phyloP scores from a whole-genome alignment of 2,113 vertebrate genomes.

The Gallinago paraguaiae region DNA sequence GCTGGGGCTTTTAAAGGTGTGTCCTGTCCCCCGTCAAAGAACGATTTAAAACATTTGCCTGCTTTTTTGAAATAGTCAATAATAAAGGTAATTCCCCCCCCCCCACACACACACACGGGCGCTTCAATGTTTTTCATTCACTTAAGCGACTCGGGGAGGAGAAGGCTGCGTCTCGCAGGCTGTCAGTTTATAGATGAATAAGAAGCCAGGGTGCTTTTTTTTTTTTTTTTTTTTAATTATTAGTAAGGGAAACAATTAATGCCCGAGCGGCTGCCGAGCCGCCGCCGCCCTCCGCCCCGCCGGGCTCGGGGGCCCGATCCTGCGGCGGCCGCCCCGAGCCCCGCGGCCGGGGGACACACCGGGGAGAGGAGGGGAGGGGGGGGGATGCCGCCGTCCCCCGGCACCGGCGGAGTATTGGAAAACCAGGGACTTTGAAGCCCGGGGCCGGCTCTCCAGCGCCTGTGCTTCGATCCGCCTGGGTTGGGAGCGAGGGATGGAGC shows the following conservation, averaged over 20 bases:
- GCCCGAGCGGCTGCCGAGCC: not conserved
- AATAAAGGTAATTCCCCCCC: conserved; percentile 20
- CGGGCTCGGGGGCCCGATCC: not conserved
- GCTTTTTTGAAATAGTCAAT: not conserved
- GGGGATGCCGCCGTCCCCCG: too few species aligned
- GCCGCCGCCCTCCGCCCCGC: not conserved
- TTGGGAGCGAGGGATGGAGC: not conserved
- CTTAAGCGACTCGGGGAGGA: conserved; percentile 26
- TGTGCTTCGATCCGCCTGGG: not conserved
- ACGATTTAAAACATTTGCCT: conserved; percentile 14
- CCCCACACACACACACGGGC: too few species aligned
- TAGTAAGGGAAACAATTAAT: not conserved
- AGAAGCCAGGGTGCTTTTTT: not conserved
- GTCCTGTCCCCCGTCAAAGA: not conserved
- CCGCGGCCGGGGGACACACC: not conserved
- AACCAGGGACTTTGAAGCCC: not conserved
- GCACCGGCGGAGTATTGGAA: not conserved
- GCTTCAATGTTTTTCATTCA: not conserved
- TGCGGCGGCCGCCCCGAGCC: not conserved
- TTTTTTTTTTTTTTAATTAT: not conserved
- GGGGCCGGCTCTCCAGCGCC: not conserved
- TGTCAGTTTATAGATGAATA: not conserved
- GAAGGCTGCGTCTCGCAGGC: not conserved
- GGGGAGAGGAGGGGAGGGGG: too few species aligned
- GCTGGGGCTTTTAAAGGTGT: conserved; percentile 28